phyloP scores from a whole-genome alignment of 2,113 vertebrate genomes.

The Phyllostomus discolor region DNA sequence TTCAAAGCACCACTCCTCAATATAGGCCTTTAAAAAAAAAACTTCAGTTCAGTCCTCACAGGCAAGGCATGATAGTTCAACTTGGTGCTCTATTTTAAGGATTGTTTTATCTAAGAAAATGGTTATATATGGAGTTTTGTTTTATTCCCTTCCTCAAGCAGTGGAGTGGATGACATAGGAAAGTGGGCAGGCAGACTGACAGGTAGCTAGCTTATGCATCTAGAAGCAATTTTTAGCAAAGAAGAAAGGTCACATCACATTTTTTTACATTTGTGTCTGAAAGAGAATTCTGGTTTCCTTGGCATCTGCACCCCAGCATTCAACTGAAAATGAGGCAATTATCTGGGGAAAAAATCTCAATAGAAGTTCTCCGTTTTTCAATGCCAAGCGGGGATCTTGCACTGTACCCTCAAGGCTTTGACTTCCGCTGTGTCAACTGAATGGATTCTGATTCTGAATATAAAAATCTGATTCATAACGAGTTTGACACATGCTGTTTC shows the following conservation, averaged over 20 bases:
- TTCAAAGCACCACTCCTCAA: background rate
- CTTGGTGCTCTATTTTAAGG: background rate
- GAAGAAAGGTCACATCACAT: background rate
- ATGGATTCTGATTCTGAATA: conserved; percentile 36
- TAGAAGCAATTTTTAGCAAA: background rate
- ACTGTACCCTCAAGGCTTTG: background rate
- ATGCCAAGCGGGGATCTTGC: background rate
- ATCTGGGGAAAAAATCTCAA: background rate
- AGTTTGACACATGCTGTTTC: conserved; percentile 45
- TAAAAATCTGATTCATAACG: conserved; percentile 34
- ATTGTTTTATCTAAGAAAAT: background rate
- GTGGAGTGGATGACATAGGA: background rate
- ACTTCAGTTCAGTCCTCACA: background rate
- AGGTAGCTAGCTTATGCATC: background rate
- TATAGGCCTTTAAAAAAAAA: background rate
- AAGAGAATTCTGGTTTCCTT: background rate
- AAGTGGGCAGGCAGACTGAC: background rate
- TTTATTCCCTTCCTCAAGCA: background rate
- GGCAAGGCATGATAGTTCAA: background rate
- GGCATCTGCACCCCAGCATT: background rate
- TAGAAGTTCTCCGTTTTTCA: conserved; percentile 7
- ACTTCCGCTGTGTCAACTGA: conserved; percentile 45
- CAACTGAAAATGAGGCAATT: conserved; percentile 2
- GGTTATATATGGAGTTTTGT: background rate
- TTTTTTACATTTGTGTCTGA: background rate